Base-by-base conservation (phyloP, 1,140 invertebrate genomes). In the Magallana angulata region DNA sequence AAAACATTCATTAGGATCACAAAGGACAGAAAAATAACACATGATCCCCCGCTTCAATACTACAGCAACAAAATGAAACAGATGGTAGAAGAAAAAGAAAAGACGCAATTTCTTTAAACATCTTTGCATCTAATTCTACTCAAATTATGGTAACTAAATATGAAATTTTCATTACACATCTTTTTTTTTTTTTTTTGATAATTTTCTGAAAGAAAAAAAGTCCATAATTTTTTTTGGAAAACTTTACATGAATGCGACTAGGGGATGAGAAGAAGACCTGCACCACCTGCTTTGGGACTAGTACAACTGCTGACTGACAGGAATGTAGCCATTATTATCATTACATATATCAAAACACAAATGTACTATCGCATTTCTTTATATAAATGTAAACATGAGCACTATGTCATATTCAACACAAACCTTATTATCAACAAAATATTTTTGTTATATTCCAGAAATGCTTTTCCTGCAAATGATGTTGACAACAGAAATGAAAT, bases 401-500 rank as follows among this genome's bases (percentile, higher is more conserved):
- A 76, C 68, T 76, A 76, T 30, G 14, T 76, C 14, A 86, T 30
- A 85, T 64, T 84, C 68, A 58, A 87, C 36, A 82, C 81, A 87
- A 56, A 30, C 18, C 64, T 82, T 83, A 14, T 86, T 62, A 62
- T 18, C n/a, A 18, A 64, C 12, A 64, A 56, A 62, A 24, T 83
- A 68, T 56, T 83, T 83, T 87, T 82, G 59, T 60, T 81, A 18
- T 57, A 30, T 56, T 30, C 16, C 57, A 24, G 16, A 57, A 83
- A 83, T 87, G 83, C 81, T 57, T 60, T 48, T 56, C n/a, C 57
- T 18, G 76, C 48, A 68, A 62, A 83, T 83, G 83, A 87, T 87
- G 86, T 82, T 64, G 62, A 83, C 58, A 71, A 83, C 83, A 83
- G 83, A 87, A 82, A 87, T 57, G 83, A 85, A 81, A 59, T 81